Conservation (phyloP, 2,113 vertebrate species). For the Hypanus sabinus region DNA sequence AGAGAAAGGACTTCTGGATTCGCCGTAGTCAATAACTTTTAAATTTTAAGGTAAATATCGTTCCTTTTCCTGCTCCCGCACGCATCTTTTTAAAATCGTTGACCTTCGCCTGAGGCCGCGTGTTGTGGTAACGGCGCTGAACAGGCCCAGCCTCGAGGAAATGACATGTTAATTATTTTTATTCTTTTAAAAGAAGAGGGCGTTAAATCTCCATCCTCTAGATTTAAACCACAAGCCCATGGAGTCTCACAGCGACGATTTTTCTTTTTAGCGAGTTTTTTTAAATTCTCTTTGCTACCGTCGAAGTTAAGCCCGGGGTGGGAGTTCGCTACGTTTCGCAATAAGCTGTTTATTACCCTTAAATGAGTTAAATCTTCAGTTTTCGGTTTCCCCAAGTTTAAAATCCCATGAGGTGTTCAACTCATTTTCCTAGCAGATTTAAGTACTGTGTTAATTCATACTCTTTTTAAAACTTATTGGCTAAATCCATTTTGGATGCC, state of each 20-base stretch:
- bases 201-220: neutral
- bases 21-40: neutral
- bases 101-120: neutral
- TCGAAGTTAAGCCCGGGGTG: neutral
- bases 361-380: neutral
- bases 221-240: neutral
- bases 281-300: neutral
- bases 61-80: neutral
- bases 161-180: neutral
- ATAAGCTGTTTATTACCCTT: neutral
- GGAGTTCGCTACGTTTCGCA: neutral
- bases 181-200: too few species aligned
- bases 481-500: neutral
- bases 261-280: neutral
- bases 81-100: neutral
- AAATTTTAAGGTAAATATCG: neutral
- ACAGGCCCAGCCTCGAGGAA: neutral
- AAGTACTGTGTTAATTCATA: too few species aligned
- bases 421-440: neutral
- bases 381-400: neutral
- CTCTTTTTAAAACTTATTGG: too few species aligned
- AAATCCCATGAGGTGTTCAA: neutral
- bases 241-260: neutral
- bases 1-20: too few species aligned
- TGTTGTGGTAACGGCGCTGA: neutral